These are phyloP conservation scores for Heterodera carotae DNA, from an alignment of 1,140 invertebrate species.

Conservation along the genomic window DNA sequence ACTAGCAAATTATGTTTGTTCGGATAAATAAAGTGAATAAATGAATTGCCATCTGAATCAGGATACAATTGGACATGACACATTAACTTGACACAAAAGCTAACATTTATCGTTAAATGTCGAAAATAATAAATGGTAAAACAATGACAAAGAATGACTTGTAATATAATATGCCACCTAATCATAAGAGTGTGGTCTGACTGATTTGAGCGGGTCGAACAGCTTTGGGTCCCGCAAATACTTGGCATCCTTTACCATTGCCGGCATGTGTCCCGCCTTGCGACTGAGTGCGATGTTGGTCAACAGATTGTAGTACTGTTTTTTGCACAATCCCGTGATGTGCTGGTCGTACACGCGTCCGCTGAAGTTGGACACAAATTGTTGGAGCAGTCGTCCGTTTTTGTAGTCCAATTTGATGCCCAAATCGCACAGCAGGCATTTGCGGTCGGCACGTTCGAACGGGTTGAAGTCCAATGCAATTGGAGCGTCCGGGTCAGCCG, in stretches of 20 bases:
- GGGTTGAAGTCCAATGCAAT: constrained; percentile 80
- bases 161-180: constrained; percentile 33
- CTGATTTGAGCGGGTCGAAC: constrained; percentile 80
- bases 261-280: constrained; percentile 74
- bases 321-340: constrained; percentile 75
- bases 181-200: constrained; percentile 73
- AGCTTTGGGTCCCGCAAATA: constrained; percentile 82
- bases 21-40: neutral
- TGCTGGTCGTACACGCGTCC: constrained; percentile 83
- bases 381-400: constrained; percentile 84
- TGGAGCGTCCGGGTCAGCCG: constrained; percentile 59
- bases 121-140: constrained; percentile 31
- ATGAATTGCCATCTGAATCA: neutral
- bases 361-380: constrained; percentile 88
- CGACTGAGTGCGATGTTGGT: constrained; percentile 57
- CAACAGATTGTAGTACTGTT: constrained; percentile 61
- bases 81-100: neutral
- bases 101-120: neutral
- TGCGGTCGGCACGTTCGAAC: constrained; percentile 74
- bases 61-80: neutral
- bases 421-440: constrained; percentile 85
- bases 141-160: neutral
- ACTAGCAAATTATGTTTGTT: too few species aligned
- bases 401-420: constrained; percentile 83
- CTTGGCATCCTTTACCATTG: constrained; percentile 75